Evolutionary conservation across 2,797 vertebrate species (phyloP).

Genomic region (Limosa lapponica): DNA sequence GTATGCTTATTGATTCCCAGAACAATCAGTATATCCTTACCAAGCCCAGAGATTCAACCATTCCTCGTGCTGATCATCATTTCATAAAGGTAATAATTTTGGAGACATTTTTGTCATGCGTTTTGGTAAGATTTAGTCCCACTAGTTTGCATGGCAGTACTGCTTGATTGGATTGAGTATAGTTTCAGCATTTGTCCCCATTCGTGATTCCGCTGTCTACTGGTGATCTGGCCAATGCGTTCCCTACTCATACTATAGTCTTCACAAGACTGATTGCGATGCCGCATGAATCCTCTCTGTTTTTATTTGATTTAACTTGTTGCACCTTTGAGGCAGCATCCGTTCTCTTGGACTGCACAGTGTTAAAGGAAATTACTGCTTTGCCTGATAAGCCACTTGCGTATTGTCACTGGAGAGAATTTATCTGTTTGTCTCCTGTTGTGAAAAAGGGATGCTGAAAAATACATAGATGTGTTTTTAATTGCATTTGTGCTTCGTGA

Average conservation of each 20-base stretch:
- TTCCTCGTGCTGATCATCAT: slow-evolving; percentile 94
- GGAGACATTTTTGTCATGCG: not conserved
- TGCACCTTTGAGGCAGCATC: not conserved
- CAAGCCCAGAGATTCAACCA: slow-evolving; percentile 94
- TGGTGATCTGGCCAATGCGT: not conserved
- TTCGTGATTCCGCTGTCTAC: not conserved
- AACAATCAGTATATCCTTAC: slow-evolving; percentile 98
- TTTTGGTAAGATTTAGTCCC: not conserved
- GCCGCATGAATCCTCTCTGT: rapidly evolving
- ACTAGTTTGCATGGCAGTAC: not conserved
- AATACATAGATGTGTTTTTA: not conserved
- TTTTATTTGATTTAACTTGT: not conserved
- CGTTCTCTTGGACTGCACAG: not conserved
- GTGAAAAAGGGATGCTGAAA: not conserved
- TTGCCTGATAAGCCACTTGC: not conserved
- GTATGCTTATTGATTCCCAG: slow-evolving; percentile 99
- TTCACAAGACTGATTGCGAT: not conserved
- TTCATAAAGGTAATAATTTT: slow-evolving; percentile 88
- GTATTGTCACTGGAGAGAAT: not conserved
- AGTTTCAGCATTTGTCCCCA: not conserved
- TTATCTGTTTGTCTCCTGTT: not conserved
- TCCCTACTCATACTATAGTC: not conserved
- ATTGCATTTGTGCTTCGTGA: not conserved
- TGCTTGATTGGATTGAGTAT: not conserved
- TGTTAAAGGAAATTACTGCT: not conserved